Evolutionary conservation across 2,888 invertebrate genomes (phyloP).

Genomic region (Cotesia congregata): DNA sequence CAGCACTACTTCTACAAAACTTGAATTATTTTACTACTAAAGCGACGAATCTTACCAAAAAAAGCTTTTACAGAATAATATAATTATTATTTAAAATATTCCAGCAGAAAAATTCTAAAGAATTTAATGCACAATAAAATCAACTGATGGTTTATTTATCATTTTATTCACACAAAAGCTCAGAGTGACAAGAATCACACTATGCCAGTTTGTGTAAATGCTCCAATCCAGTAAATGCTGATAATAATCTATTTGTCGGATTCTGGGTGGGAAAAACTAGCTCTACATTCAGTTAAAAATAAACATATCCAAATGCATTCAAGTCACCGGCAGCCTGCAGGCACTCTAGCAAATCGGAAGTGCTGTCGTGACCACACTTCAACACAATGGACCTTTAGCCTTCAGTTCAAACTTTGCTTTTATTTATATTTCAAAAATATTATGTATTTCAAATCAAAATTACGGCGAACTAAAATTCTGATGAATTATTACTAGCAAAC

Average conservation of each 20-base stretch:
- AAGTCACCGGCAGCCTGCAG: constrained; percentile 21
- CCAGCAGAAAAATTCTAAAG: too few relatives aligned
- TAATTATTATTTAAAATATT: too few relatives aligned
- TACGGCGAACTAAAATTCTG: too few relatives aligned
- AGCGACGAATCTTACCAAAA: neutral
- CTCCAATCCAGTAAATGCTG: neutral
- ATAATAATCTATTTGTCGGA: neutral
- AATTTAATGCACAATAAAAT: neutral
- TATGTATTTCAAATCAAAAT: too few relatives aligned
- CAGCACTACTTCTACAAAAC: constrained; percentile 14
- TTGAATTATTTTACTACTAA: neutral
- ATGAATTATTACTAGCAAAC: too few relatives aligned
- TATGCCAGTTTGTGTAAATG: neutral
- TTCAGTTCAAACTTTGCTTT: neutral
- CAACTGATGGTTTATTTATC: neutral
- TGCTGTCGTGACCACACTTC: constrained; percentile 13
- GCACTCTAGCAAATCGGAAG: constrained; percentile 32
- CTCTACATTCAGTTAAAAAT: neutral
- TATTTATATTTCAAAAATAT: neutral
- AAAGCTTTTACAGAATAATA: too few relatives aligned
- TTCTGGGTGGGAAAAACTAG: neutral
- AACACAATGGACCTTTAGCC: neutral
- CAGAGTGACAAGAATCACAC: neutral
- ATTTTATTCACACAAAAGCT: neutral
- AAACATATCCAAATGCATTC: constrained; percentile 4